Evolutionary conservation across 2,113 vertebrate genomes (phyloP), one percentile per base, ranked within the genome.

Genomic region (Phoenicopterus ruber): DNA sequence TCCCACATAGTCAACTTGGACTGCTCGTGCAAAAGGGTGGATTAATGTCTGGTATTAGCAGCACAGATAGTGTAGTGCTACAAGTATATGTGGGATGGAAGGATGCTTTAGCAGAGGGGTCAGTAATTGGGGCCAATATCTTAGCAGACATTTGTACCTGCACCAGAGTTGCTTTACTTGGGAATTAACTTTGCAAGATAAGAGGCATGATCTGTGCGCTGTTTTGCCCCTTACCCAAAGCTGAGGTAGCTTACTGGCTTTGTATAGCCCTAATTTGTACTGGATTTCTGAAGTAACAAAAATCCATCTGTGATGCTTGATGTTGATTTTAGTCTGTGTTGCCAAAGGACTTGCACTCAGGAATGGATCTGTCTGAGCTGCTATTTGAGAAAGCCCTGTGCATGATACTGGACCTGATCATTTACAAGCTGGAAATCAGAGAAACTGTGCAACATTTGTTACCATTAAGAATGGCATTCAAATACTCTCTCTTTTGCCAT

Each of bases 1-100:
- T 49, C 55, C 34, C 9, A 0, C 0, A 0, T 4, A 6, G 14
- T 25, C 36, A 14, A 1, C 61, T 17, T 49, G 42, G 36, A 14
- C 61, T 22, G 13, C 52, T 2, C 5, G 25, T 55, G 66, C 57
- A 42, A 5, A 3, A 36, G 86, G 21, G 21, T 21, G 29, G 46
- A 3, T 62, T 13, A 6, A 3, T 2, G 9, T 44, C 50, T 74
- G 52, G 13, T 4, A 7, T 15, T 16, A 21, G 6, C 63, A 80
- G 55, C 63, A 24, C 34, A 36, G 47, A 1, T 3, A 2, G 15
- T 6, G 58, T 20, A 38, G 42, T 9, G 38, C 65, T 63, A 34
- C 42, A 47, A 52, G 20, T 14, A 3, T 1, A 0, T 15, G 40
- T 12, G 40, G 63, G 73, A 3, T 28, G 17, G 46, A 29, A 40